Conservation (phyloP, 2,797 vertebrate genomes). For the Enoplosus armatus region DNA sequence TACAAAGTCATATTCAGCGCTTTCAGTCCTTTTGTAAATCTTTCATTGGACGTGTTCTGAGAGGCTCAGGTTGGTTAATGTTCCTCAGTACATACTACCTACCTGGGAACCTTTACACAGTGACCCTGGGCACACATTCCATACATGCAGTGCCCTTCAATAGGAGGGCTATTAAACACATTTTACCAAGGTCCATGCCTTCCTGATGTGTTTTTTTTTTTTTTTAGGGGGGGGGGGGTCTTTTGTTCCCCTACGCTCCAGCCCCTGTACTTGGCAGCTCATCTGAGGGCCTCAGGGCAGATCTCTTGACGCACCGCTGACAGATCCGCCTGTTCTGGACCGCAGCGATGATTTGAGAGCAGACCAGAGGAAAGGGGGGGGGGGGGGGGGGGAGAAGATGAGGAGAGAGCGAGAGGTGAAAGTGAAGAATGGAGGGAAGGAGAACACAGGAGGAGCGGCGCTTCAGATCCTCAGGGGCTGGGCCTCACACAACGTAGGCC, state of each 20-base stretch:
- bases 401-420: constrained; percentile 74
- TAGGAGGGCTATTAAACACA: constrained; percentile 76
- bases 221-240: too few species aligned
- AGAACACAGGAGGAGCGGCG: constrained; percentile 69
- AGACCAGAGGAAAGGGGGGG: constrained; percentile 50
- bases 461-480: constrained; percentile 70
- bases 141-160: constrained; percentile 69
- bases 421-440: constrained; percentile 77
- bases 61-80: constrained; percentile 37
- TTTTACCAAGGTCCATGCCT: constrained; percentile 63
- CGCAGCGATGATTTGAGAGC: constrained; percentile 67
- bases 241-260: constrained; percentile 65
- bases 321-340: constrained; percentile 78
- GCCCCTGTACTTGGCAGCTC: constrained; percentile 83
- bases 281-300: constrained; percentile 78
- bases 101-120: constrained; percentile 59
- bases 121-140: constrained; percentile 74
- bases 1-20: constrained; percentile 31
- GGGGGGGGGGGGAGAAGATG: constrained; percentile 48
- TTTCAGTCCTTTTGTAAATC: constrained; percentile 29
- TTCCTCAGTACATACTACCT: constrained; percentile 12
- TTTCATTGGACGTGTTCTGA: constrained; percentile 47
- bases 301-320: constrained; percentile 79
- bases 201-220: constrained; percentile 71
- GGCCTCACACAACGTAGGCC: constrained; percentile 67